Evolutionary conservation across 2,888 invertebrate genomes (phyloP).

Genomic region (Diaperis boleti): DNA sequence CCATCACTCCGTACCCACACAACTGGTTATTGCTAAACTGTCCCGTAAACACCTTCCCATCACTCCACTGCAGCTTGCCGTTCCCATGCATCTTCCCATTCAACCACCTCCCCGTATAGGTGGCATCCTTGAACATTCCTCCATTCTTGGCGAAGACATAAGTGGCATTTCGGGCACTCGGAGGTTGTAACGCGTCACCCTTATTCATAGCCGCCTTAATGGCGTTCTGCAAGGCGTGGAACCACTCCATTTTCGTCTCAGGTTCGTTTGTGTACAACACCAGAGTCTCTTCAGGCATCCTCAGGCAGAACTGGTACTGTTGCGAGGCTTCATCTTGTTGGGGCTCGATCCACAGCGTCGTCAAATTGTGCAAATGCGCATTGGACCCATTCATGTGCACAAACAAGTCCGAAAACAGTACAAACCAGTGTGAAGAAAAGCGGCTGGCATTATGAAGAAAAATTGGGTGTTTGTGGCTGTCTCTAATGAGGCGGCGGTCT

Average conservation of each 20-base stretch:
- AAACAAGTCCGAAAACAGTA: slow-evolving; percentile 85
- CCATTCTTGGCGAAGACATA: slow-evolving; percentile 84
- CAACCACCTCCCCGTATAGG: slow-evolving; percentile 85
- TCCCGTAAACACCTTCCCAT: slow-evolving; percentile 85
- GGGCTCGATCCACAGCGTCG: slow-evolving; percentile 84
- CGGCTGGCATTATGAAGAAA: slow-evolving; percentile 78
- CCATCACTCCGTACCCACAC: slow-evolving; percentile 79
- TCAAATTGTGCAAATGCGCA: slow-evolving; percentile 75
- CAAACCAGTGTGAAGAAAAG: slow-evolving; percentile 84
- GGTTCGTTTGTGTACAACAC: slow-evolving; percentile 75
- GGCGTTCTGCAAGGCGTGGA: slow-evolving; percentile 79
- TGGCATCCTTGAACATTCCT: slow-evolving; percentile 80
- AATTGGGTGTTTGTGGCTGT: slow-evolving; percentile 79
- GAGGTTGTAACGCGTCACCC: slow-evolving; percentile 73
- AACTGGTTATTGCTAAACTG: slow-evolving; percentile 81
- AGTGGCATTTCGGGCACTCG: slow-evolving; percentile 77
- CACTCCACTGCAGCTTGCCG: slow-evolving; percentile 85
- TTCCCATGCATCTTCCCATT: slow-evolving; percentile 86
- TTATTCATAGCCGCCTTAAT: slow-evolving; percentile 78
- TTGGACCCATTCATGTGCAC: slow-evolving; percentile 80
- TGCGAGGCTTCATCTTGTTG: slow-evolving; percentile 73
- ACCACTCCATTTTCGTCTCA: slow-evolving; percentile 84
- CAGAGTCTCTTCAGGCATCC: slow-evolving; percentile 83
- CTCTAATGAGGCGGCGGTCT: slow-evolving; percentile 81
- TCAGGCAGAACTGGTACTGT: slow-evolving; percentile 76